phyloP scores from a whole-genome alignment of 2,113 vertebrate genomes.

The Ictalurus punctatus region DNA sequence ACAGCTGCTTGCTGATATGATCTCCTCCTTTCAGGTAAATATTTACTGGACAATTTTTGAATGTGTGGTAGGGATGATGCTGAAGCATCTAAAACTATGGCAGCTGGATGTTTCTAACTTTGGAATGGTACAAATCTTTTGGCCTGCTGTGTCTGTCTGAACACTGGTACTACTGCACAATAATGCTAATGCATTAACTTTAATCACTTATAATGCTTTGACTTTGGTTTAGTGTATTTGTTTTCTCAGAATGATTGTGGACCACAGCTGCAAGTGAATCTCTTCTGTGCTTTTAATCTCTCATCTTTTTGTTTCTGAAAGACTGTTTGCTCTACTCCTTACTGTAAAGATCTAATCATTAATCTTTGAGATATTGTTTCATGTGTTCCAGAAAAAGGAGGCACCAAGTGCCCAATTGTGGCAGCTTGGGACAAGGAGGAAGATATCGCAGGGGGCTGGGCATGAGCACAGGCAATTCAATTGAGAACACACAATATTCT shows the following conservation, averaged over 20 bases:
- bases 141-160: background rate
- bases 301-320: background rate
- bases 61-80: background rate
- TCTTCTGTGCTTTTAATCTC: background rate
- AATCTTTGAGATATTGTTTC: background rate
- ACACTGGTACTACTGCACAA: background rate
- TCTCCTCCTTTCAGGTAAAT: slow-evolving; percentile 45
- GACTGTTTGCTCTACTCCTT: background rate
- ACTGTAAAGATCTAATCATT: background rate
- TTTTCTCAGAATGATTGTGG: background rate
- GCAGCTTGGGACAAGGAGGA: background rate
- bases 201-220: background rate
- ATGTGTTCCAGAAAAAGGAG: background rate
- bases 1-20: slow-evolving; percentile 28
- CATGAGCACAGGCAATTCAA: background rate
- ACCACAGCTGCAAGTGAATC: slow-evolving; percentile 2
- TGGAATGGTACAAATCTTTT: background rate
- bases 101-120: background rate
- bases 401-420: background rate
- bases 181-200: background rate
- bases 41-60: slow-evolving; percentile 33
- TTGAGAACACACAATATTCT: background rate
- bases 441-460: background rate
- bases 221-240: slow-evolving; percentile 10
- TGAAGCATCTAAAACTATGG: background rate